Evolutionary conservation across 2,888 invertebrate genomes (phyloP), one percentile per base, ranked within the genome.

Genomic region (Idaea dimidiata): DNA sequence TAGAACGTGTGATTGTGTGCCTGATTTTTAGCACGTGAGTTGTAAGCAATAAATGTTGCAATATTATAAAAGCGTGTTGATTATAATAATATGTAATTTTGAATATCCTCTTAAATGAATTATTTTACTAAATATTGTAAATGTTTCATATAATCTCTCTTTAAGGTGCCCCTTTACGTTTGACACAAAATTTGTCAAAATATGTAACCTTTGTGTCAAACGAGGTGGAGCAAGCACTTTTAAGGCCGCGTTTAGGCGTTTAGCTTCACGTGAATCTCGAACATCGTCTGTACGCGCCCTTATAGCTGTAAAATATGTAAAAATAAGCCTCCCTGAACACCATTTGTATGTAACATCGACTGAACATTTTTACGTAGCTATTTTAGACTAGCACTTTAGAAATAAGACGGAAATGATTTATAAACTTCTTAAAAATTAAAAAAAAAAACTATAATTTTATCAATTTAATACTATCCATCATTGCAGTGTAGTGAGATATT

Each of bases 261-360:
- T 68, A 70, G 61, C 70, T 66, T 75, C 72, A 65, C 62, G 67
- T 55, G 79, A 78, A 79, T 77, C 79, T 80, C 79, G 58, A 65
- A 62, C 66, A 67, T 59, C 66, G 73, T 79, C 63, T 79, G 79
- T 68, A 68, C 74, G 69, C 71, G 75, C 69, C 74, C 71, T 77
- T 74, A 70, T 31, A 33, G 33, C 64, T 79, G 72, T 79, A 81
- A 75, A 72, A 73, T 75, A 60, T 64, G 58, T 57, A 62, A 56
- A 14, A 24, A 61, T 84, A 81, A 83, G 81, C 82, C 84, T 80
- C 81, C 67, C 82, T 86, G 83, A 85, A 90, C 86, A 89, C 87
- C 90, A 89, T 87, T 68, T 89, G 88, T 89, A 89, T 89, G 87
- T 90, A 90, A 91, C 88, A 90, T 91, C 82, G 91, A 92, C 91